Evolutionary conservation across 2,888 invertebrate genomes (phyloP).

Genomic region (Frankliniella intonsa): DNA sequence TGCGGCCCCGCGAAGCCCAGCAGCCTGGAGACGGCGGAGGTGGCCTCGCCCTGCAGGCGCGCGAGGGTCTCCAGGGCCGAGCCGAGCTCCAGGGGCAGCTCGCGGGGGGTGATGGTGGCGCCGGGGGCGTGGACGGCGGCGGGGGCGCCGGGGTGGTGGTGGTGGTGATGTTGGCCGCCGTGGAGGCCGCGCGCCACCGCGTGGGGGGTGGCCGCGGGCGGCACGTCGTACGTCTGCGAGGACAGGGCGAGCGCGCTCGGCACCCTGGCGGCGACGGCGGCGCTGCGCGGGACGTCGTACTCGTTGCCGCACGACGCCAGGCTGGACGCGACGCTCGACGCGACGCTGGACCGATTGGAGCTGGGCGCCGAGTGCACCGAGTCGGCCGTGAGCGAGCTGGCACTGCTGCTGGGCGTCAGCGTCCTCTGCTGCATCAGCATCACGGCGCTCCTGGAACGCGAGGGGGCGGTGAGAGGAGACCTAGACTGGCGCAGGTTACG

Average conservation of each 20-base stretch:
- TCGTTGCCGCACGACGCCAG: slow-evolving; percentile 44
- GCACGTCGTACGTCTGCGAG: slow-evolving; percentile 3
- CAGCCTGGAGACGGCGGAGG: slow-evolving; percentile 71
- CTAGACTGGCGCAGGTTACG: no score
- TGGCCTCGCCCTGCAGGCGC: slow-evolving; percentile 72
- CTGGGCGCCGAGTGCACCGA: slow-evolving; percentile 48
- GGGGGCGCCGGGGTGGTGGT: slow-evolving; percentile 41
- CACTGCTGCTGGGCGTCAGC: slow-evolving; percentile 63
- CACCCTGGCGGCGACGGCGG: slow-evolving; percentile 30
- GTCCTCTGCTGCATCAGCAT: slow-evolving; percentile 41
- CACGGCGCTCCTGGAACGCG: slow-evolving; percentile 31
- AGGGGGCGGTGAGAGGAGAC: no score
- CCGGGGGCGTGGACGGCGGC: slow-evolving; percentile 37
- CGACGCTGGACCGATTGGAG: slow-evolving; percentile 53
- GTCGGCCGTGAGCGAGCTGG: slow-evolving; percentile 57
- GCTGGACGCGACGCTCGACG: slow-evolving; percentile 45
- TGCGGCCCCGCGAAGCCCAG: slow-evolving; percentile 72
- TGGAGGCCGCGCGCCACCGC: slow-evolving; percentile 31
- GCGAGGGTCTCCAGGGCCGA: slow-evolving; percentile 72
- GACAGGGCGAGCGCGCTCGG: neutral
- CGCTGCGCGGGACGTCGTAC: slow-evolving; percentile 59
- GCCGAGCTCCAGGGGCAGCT: slow-evolving; percentile 67
- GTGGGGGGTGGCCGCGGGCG: slow-evolving; percentile 48
- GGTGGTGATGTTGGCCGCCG: slow-evolving; percentile 35
- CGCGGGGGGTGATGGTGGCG: slow-evolving; percentile 49